These are phyloP conservation scores for Helostoma temminkii DNA, from an alignment of 2,797 vertebrate species.

Conservation along the genomic window DNA sequence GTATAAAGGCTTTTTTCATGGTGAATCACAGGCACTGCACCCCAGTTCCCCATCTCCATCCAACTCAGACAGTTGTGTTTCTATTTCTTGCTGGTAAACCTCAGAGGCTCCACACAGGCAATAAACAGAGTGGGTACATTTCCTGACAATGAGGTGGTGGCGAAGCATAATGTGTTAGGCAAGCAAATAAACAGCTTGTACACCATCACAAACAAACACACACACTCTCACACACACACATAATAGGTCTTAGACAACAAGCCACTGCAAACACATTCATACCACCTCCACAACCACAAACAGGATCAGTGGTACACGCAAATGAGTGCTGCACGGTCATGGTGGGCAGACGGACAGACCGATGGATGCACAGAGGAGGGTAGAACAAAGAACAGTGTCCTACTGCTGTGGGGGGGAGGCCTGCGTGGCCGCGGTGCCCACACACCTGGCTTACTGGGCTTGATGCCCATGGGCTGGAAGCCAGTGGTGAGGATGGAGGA, in stretches of 20 bases:
- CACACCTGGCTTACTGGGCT: conserved; percentile 98
- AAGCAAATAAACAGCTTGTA: conserved; percentile 65
- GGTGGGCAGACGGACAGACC: conserved; percentile 55
- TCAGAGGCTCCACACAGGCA: conserved; percentile 66
- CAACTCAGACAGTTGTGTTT: conserved; percentile 77
- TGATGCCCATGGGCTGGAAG: conserved; percentile 99
- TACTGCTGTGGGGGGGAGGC: conserved; percentile 86
- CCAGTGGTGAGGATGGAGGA: conserved; percentile 98
- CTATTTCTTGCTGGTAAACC: conserved; percentile 72
- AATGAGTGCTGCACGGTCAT: conserved; percentile 67
- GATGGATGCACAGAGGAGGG: conserved; percentile 60
- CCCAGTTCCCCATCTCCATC: conserved; percentile 69
- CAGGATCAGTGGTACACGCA: conserved; percentile 55
- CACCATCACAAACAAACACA: conserved; percentile 4
- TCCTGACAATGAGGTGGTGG: conserved; percentile 75
- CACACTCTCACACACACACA: conserved; percentile 22
- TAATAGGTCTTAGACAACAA: conserved; percentile 44
- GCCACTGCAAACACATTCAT: conserved; percentile 58
- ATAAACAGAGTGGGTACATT: conserved; percentile 74
- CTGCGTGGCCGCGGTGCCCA: conserved; percentile 79
- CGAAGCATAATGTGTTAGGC: conserved; percentile 72
- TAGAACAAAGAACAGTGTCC: conserved; percentile 84
- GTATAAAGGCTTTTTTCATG: conserved; percentile 67
- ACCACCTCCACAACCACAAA: conserved; percentile 56
- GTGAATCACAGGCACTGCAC: conserved; percentile 72